phyloP scores from a whole-genome alignment of 1,140 invertebrate species.

The Sycobia sp. region DNA sequence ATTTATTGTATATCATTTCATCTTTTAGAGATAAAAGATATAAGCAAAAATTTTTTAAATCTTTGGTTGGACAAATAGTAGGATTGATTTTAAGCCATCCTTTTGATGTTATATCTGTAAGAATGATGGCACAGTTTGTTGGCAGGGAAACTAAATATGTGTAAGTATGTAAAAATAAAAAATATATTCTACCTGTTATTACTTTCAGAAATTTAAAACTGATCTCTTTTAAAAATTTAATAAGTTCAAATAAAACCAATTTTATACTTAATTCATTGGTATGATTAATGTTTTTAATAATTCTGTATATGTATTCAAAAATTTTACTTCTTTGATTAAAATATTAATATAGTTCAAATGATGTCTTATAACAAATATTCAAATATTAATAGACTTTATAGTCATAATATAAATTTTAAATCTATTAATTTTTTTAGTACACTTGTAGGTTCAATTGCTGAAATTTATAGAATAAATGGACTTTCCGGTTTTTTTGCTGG shows the following conservation, averaged over 20 bases:
- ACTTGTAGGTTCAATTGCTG: constrained; percentile 72
- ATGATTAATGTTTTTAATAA: too few species aligned
- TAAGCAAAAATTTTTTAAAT: constrained; percentile 65
- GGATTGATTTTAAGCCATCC: constrained; percentile 84
- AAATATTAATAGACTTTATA: too few species aligned
- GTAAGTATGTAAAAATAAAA: constrained; percentile 56
- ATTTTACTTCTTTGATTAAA: too few species aligned
- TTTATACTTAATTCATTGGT: background rate
- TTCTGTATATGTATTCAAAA: too few species aligned
- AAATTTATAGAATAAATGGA: constrained; percentile 83
- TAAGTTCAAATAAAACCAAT: too few species aligned
- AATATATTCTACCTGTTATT: background rate
- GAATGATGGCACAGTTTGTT: constrained; percentile 93
- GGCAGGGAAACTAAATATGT: constrained; percentile 82
- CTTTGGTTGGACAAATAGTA: constrained; percentile 73
- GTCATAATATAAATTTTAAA: background rate
- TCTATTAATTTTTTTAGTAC: constrained; percentile 61
- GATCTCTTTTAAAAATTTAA: too few species aligned
- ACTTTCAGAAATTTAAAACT: background rate
- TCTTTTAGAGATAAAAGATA: constrained; percentile 62
- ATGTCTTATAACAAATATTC: background rate
- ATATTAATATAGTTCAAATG: too few species aligned
- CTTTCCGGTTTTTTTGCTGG: constrained; percentile 84
- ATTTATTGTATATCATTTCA: background rate
- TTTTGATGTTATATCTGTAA: constrained; percentile 82